phyloP scores from a whole-genome alignment of 2,797 vertebrate species.

The Molossus molossus region DNA sequence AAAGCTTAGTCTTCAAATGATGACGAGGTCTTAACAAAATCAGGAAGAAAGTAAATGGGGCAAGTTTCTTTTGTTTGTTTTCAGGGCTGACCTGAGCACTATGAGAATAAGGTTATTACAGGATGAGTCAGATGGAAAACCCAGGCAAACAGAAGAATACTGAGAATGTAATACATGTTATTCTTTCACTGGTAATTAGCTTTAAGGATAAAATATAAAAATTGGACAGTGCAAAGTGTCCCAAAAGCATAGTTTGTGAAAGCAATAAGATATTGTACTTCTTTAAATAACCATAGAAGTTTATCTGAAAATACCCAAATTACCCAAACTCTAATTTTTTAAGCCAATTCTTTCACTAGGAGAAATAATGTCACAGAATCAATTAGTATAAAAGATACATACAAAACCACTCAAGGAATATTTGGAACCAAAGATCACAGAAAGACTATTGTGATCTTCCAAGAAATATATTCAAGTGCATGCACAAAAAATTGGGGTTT shows the following conservation, averaged over 20 bases:
- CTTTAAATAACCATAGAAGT: background rate
- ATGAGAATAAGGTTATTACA: conserved; percentile 64
- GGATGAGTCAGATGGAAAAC: conserved; percentile 70
- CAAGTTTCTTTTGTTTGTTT: conserved; percentile 85
- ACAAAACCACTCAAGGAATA: background rate
- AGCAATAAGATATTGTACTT: background rate
- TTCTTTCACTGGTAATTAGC: conserved; percentile 37
- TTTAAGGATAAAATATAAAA: background rate
- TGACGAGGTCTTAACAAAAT: conserved; percentile 82
- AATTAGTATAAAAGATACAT: background rate
- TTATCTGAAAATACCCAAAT: background rate
- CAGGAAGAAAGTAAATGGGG: conserved; percentile 72
- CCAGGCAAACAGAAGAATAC: conserved; percentile 56
- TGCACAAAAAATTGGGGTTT: background rate
- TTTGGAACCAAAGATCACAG: background rate
- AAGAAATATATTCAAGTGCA: conserved; percentile 11
- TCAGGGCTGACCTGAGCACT: conserved; percentile 77
- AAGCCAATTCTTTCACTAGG: conserved; percentile 47
- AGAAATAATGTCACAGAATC: background rate
- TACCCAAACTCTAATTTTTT: conserved; percentile 23
- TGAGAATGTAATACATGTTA: conserved; percentile 54
- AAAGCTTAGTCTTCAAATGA: conserved; percentile 74
- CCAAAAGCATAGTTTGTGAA: conserved; percentile 15
- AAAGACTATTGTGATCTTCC: conserved; percentile 32
- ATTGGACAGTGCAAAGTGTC: background rate